Percentiles rank a stretch among this genome's conserved stretches.
phyloP scores from a whole-genome alignment of 2,113 vertebrate species.

The Aspiorhynchus laticeps region DNA sequence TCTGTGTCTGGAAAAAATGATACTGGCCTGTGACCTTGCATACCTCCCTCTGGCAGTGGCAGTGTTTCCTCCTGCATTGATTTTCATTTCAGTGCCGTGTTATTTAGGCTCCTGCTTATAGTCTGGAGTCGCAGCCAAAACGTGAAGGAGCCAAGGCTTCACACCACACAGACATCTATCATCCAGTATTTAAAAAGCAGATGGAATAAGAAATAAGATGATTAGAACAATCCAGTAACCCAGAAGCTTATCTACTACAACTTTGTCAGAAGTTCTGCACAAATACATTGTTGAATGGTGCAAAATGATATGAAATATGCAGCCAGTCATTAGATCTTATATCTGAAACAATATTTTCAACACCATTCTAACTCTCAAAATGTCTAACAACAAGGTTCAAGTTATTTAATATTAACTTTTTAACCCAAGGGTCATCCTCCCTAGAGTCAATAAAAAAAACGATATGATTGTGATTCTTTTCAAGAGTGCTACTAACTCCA shows the following conservation, averaged over 20 bases:
- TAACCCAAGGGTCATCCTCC: background rate
- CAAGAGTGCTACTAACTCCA: background rate
- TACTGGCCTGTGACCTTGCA: conserved; percentile 69
- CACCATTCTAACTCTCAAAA: background rate
- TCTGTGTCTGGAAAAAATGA: conserved; percentile 56
- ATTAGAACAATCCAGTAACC: background rate
- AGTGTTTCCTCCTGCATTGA: conserved; percentile 75
- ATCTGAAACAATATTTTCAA: background rate
- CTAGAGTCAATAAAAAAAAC: background rate
- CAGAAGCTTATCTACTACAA: no score
- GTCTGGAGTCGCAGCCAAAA: conserved; percentile 23
- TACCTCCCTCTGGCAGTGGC: conserved; percentile 67
- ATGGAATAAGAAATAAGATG: background rate
- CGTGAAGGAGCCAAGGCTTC: conserved; percentile 10
- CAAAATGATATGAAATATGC: background rate
- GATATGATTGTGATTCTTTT: background rate
- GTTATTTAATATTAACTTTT: background rate
- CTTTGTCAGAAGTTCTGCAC: background rate
- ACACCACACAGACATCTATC: background rate
- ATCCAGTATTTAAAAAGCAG: background rate
- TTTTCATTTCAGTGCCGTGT: conserved; percentile 71
- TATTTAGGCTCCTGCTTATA: conserved; percentile 66
- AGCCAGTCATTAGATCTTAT: background rate
- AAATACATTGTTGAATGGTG: background rate
- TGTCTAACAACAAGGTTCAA: background rate